Evolutionary conservation across 2,113 vertebrate genomes (phyloP), one percentile per base, ranked within the genome.

Genomic region (Gyps fulvus): DNA sequence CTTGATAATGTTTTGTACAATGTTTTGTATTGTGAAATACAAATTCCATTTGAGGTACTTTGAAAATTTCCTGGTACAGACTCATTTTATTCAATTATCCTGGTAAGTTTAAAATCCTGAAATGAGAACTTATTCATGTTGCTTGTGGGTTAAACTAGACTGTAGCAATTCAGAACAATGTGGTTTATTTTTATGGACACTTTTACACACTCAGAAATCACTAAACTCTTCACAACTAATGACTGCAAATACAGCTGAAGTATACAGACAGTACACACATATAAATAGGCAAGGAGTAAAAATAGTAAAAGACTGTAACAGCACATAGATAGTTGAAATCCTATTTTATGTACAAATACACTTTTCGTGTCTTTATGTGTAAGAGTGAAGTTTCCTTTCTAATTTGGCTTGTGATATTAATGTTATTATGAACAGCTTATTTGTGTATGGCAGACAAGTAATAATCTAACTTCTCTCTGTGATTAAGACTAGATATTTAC

Each of bases 1-100:
- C 49, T 86, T 84, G 50, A 61, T 82, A 79, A 79, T 71, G 65
- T 90, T 96, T 83, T 81, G 58, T 73, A 66, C 49, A 50, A n/a
- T 78, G 67, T 89, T 95, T 93, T 61, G n/a, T 89, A 78, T 43
- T 90, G 74, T 73, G 54, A 95, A 94, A 92, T 72, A 80, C 58
- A 93, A 96, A 94, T 95, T 94, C 70, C 43, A 84, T 95, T 81
- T 96, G 65, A 93, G 23, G 14, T 59, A 79, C 72, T 89, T 93
- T 18, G n/a, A 89, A 90, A 93, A 83, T 90, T 96, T 93, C 49
- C 73, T 85, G 31, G 14, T 74, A 74, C 25, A 55, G 50, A 71
- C 42, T 87, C 47, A 42, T 92, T 86, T 85, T 70, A 62, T 89
- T 86, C 61, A 89, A 84, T 93, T 95, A 94, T 27, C 47, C 34